Conservation (phyloP, 2,113 vertebrate species). For the Scomber japonicus region DNA sequence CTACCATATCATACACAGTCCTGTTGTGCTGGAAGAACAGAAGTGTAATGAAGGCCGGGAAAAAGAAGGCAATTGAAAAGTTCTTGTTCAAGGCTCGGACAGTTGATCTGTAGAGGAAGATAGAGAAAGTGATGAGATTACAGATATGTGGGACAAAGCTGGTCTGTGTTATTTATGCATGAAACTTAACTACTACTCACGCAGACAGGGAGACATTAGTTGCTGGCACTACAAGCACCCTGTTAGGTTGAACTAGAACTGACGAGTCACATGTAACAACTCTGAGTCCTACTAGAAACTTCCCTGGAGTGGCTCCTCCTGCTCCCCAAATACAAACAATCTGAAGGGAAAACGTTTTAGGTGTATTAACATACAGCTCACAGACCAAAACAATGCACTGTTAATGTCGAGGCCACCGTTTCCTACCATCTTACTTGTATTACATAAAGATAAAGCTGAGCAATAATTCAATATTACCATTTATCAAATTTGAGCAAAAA, state of each 20-base stretch:
- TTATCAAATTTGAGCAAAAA: too few relatives aligned
- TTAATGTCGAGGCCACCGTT: background rate
- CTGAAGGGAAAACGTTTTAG: slow-evolving; percentile 75
- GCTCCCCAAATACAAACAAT: slow-evolving; percentile 98
- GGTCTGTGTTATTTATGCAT: too few relatives aligned
- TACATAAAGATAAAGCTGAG: too few relatives aligned
- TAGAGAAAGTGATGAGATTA: background rate
- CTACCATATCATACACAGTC: slow-evolving; percentile 98
- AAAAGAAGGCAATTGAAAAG: slow-evolving; percentile 99
- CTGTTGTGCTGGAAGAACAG: slow-evolving; percentile 99
- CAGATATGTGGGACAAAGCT: background rate
- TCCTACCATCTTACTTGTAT: background rate
- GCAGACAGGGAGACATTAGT: slow-evolving; percentile 96
- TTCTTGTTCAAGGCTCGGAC: slow-evolving; percentile 99
- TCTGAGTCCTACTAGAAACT: slow-evolving; percentile 94
- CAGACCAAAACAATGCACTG: background rate
- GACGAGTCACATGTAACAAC: slow-evolving; percentile 97
- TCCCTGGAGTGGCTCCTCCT: slow-evolving; percentile 97
- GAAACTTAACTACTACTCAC: slow-evolving; percentile 85
- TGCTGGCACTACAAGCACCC: slow-evolving; percentile 94
- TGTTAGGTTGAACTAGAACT: slow-evolving; percentile 93
- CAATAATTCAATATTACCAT: too few relatives aligned
- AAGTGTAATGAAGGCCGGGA: slow-evolving; percentile 97
- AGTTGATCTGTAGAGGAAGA: slow-evolving; percentile 87
- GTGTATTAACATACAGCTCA: background rate